phyloP scores from a whole-genome alignment of 1,140 invertebrate species.

The Fopius arisanus region DNA sequence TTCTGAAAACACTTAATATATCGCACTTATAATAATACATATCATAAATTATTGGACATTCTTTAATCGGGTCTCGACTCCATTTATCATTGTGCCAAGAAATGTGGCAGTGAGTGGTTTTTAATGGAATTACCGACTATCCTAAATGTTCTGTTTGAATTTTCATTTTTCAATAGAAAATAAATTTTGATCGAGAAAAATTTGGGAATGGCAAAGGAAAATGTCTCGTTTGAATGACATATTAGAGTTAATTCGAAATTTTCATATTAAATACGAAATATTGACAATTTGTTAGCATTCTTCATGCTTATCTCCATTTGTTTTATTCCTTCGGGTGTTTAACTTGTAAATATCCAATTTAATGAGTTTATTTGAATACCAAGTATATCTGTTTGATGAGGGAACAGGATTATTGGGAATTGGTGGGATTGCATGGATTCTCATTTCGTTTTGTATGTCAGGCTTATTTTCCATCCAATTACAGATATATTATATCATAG shows the following conservation, averaged over 20 bases:
- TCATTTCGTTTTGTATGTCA: slow-evolving; percentile 30
- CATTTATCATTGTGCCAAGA: slow-evolving; percentile 33
- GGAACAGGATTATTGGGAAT: background rate
- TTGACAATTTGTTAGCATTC: slow-evolving; percentile 29
- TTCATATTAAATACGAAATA: slow-evolving; percentile 36
- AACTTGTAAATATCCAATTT: background rate
- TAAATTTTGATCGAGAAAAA: background rate
- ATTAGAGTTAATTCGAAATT: slow-evolving; percentile 22
- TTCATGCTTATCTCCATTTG: background rate
- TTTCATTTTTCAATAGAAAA: slow-evolving; percentile 33
- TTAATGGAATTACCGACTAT: background rate
- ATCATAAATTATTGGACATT: slow-evolving; percentile 56
- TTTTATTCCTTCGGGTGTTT: background rate
- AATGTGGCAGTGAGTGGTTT: slow-evolving; percentile 24
- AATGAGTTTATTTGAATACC: background rate
- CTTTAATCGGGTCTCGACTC: slow-evolving; percentile 26
- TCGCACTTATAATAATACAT: slow-evolving; percentile 55
- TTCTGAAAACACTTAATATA: slow-evolving; percentile 60
- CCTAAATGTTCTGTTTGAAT: slow-evolving; percentile 26
- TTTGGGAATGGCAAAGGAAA: background rate
- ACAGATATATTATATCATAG: slow-evolving; percentile 62
- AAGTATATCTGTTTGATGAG: background rate
- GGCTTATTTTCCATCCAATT: slow-evolving; percentile 54
- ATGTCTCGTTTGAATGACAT: background rate
- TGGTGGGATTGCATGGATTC: background rate